Base-by-base conservation (phyloP, 2,888 invertebrate species). In the Phaonia tiefii region DNA sequence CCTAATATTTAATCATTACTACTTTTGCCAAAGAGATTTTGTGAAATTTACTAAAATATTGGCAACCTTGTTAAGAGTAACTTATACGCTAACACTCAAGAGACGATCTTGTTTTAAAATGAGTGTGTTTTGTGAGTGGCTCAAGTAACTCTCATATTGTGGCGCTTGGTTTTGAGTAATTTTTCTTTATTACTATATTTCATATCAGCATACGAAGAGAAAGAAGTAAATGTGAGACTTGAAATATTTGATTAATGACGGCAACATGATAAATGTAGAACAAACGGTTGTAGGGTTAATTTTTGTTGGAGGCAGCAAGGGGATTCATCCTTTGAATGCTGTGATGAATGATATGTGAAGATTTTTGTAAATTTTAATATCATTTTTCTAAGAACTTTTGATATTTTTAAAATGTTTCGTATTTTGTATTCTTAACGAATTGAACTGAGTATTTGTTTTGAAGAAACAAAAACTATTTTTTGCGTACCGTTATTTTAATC, bases 31-130 rank as follows among this genome's bases (percentile, higher is more conserved):
- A 74, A 69, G 31, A 70, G 25, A 77, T 60, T 77, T 76, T 74
- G 49, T 74, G 66, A 49, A 44, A 67, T 79, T 63, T 67, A 51
- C 15, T 13, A n/a, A 37, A 22, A 75, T 0, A 20, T 2, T 80
- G 80, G 80, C 74, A 80, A 77, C 74, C 42, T 67, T 77, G 58
- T 13, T 25, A 22, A 1, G 25, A 69, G 74, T 63, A 26, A 7
- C 11, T 15, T 46, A 17, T 20, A 17, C 25, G n/a, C 20, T 69
- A n/a, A n/a, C 31, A n/a, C 44, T 44, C 1, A 51, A 56, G 54
- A 65, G 22, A 20, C 1, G 13, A n/a, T 11, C 4, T 2, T 11
- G 44, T n/a, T 44, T 2, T 8, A 44, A 44, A 11, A 2, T n/a
- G 44, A 44, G 44, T 11, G 44, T 11, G 13, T 44, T n/a, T n/a